Evolutionary conservation across 64 coral and sea anemone genomes (phyloP).

Genomic region (Pocillopora damicornis): DNA sequence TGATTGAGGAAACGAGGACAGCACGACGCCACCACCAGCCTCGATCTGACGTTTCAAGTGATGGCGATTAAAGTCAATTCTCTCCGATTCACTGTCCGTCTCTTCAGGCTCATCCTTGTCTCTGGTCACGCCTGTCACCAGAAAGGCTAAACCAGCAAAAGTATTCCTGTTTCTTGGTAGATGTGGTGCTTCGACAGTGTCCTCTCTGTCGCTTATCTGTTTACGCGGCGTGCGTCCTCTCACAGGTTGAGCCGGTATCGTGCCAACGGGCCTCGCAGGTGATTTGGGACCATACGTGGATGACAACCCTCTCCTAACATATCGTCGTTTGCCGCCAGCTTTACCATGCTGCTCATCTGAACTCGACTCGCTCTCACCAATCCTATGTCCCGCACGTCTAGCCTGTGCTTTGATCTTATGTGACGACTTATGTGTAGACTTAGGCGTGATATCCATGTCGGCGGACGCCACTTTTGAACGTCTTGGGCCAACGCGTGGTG

Average conservation of each 20-base stretch:
- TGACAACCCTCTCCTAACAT: constrained; percentile 48
- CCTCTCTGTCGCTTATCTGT: background rate
- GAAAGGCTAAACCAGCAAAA: constrained; percentile 84
- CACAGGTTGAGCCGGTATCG: too few species aligned
- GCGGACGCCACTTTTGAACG: background rate
- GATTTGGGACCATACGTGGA: constrained; percentile 3
- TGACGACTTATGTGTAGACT: constrained; percentile 49
- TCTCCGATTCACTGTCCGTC: constrained; percentile 69
- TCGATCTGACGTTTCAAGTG: constrained; percentile 64
- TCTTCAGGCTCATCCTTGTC: constrained; percentile 27
- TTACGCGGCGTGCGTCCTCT: constrained; percentile 45
- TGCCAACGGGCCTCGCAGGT: background rate
- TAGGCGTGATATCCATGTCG: constrained; percentile 49
- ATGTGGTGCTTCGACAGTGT: constrained; percentile 4
- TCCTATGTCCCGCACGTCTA: background rate
- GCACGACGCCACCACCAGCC: constrained; percentile 80
- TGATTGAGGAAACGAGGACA: constrained; percentile 58
- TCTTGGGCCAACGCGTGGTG: background rate
- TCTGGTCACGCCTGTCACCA: constrained; percentile 60
- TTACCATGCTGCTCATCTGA: constrained; percentile 33
- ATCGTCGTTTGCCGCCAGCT: background rate
- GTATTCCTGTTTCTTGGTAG: constrained; percentile 42
- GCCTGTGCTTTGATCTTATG: constrained; percentile 2
- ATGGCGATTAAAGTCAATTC: constrained; percentile 54
- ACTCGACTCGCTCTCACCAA: constrained; percentile 53